Evolutionary conservation across 53 echinoderm and acorn worm genomes (phyloP).

Genomic region (Crossaster papposus): DNA sequence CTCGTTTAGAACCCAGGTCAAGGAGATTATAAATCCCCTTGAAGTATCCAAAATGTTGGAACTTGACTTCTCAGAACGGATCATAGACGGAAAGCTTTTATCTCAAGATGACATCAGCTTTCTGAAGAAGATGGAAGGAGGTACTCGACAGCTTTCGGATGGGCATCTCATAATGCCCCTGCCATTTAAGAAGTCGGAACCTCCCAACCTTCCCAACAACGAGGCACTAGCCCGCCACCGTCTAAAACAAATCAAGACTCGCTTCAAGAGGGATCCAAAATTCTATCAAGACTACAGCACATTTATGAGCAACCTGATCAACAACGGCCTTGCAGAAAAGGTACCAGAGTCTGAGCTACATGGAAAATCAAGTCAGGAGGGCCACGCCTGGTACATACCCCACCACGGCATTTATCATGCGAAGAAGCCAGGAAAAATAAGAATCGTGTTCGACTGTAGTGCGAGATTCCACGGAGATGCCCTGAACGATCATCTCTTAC

Average conservation of each 20-base stretch:
- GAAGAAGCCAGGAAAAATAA: slow-evolving; percentile 44
- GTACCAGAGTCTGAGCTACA: not conserved
- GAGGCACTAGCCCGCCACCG: slow-evolving; percentile 8
- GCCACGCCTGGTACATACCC: slow-evolving; percentile 70
- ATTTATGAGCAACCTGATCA: slow-evolving; percentile 19
- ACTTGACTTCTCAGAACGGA: not conserved
- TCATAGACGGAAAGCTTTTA: not conserved
- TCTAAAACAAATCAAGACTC: slow-evolving; percentile 45
- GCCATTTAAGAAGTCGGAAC: slow-evolving; percentile 22
- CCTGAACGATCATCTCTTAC: slow-evolving; percentile 63
- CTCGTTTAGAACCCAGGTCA: slow-evolving; percentile 32
- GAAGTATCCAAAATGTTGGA: slow-evolving; percentile 19
- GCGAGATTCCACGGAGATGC: slow-evolving; percentile 55
- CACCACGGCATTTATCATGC: slow-evolving; percentile 73
- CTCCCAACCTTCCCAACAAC: slow-evolving; percentile 44
- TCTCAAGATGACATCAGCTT: slow-evolving; percentile 65
- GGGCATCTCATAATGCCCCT: slow-evolving; percentile 41
- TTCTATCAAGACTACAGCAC: not conserved
- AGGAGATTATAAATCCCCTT: slow-evolving; percentile 62
- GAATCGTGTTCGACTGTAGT: slow-evolving; percentile 59
- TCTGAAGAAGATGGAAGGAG: slow-evolving; percentile 49
- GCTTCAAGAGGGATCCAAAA: slow-evolving; percentile 16
- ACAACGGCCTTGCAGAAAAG: slow-evolving; percentile 53
- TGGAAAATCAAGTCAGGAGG: too few species aligned
- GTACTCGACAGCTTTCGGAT: slow-evolving; percentile 32